These are phyloP conservation scores for Zelleria hepariella DNA, from an alignment of 2,888 invertebrate genomes.

Conservation along the genomic window DNA sequence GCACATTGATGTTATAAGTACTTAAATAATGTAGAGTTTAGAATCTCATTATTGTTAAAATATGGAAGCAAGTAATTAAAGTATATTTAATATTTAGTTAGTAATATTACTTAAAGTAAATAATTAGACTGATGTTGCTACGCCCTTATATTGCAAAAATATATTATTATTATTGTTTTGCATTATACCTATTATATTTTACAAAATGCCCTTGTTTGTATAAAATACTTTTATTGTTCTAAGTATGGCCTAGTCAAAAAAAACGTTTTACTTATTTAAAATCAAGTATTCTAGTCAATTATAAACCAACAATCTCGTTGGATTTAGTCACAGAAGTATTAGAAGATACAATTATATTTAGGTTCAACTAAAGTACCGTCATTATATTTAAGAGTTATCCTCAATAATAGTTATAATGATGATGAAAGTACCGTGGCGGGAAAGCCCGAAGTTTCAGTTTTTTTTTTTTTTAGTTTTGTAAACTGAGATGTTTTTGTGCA, in stretches of 20 bases:
- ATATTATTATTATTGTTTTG: not conserved
- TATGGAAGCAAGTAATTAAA: too few species aligned
- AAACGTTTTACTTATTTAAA: conserved; percentile 20
- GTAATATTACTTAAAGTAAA: not conserved
- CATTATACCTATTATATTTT: not conserved
- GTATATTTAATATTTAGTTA: not conserved
- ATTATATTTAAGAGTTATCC: too few species aligned
- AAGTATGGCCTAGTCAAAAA: conserved; percentile 45
- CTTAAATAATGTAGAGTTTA: not conserved
- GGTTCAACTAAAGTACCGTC: too few species aligned
- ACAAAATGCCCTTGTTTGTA: not conserved
- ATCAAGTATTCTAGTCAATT: conserved; percentile 60
- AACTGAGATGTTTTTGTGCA: too few species aligned
- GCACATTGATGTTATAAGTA: not conserved
- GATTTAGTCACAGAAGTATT: not conserved
- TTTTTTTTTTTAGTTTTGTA: too few species aligned
- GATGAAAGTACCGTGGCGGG: too few species aligned
- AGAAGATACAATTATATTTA: conserved; percentile 8
- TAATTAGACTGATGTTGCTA: not conserved
- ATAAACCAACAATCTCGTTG: conserved; percentile 28
- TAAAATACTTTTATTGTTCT: not conserved
- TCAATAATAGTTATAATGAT: too few species aligned
- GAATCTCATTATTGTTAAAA: not conserved
- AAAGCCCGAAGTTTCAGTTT: too few species aligned
- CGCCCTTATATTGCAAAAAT: not conserved